Base-by-base conservation (phyloP, 2,797 vertebrate species). In the Bovichtus diacanthus region DNA sequence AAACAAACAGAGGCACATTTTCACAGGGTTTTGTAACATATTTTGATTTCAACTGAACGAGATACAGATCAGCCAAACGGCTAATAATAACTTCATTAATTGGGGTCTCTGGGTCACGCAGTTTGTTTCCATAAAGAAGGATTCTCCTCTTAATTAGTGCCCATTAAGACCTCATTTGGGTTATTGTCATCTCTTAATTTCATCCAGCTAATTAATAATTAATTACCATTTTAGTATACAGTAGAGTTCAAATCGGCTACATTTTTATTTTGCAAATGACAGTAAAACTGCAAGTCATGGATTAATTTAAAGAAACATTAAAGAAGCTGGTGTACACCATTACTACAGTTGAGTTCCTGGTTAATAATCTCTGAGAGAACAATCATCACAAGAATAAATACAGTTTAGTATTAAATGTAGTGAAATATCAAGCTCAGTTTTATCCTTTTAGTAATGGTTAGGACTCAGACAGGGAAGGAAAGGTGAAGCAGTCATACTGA, bases 21-120 rank as follows among this genome's bases (percentile, higher is more conserved):
- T 79, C 82, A 56, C 15, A 53, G 1, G 36, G 46, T 67, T 83
- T 53, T 79, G 36, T 13, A 67, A 65, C 68, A 68, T 70, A 77
- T 90, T 84, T 88, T 78, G 64, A 74, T 64, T 76, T 82, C 59
- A 77, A 27, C 27, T 83, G 72, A 78, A 66, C 6, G 12, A 79
- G 74, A 83, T 74, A 78, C 73, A 83, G 49, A 86, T 72, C 54
- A 70, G 68, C 73, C 83, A 90, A 85, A 86, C 71, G 75, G 67
- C 83, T 93, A 93, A 93, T 94, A 94, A 95, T 93, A 88, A 91
- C 93, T 94, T 94, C 27, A 94, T 92, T 96, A 95, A 95, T 95
- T 95, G 94, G 91, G 95, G 94, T 95, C 94, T 91, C 74, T 62
- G 36, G 95, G 95, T 96, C 95, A 93, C 59, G 68, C 70, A 81